Conservation (phyloP, 2,113 vertebrate genomes). For the Myrmecobius fasciatus region DNA sequence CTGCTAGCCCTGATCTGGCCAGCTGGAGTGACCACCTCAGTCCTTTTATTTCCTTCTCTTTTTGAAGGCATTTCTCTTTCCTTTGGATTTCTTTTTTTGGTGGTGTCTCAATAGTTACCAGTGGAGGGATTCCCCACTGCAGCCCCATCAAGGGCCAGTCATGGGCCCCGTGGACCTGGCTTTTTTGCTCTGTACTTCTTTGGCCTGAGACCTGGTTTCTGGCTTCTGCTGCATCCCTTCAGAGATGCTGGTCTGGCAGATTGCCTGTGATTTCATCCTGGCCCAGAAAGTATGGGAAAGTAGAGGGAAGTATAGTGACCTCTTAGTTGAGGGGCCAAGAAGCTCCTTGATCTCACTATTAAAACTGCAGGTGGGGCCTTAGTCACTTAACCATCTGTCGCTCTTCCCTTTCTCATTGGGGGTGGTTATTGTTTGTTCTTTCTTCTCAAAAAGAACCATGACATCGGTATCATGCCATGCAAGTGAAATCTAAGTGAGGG, state of each 20-base stretch:
- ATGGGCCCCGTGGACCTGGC: not conserved
- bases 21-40: no score
- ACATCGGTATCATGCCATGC: no score
- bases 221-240: not conserved
- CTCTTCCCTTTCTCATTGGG: not conserved
- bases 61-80: not conserved
- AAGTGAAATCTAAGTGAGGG: no score
- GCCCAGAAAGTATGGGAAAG: not conserved
- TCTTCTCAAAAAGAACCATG: no score
- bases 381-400: no score
- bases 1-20: no score
- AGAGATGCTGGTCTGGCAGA: not conserved
- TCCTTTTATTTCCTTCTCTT: not conserved
- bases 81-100: not conserved
- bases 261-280: not conserved
- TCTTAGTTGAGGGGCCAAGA: not conserved
- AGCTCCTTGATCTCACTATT: not conserved
- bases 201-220: not conserved
- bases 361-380: no score
- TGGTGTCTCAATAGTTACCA: not conserved
- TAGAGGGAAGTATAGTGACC: not conserved
- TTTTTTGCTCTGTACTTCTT: not conserved
- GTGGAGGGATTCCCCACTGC: not conserved
- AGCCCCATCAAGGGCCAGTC: not conserved
- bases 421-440: no score